Conservation (phyloP, 1,140 invertebrate genomes). For the Triops cancriformis region DNA sequence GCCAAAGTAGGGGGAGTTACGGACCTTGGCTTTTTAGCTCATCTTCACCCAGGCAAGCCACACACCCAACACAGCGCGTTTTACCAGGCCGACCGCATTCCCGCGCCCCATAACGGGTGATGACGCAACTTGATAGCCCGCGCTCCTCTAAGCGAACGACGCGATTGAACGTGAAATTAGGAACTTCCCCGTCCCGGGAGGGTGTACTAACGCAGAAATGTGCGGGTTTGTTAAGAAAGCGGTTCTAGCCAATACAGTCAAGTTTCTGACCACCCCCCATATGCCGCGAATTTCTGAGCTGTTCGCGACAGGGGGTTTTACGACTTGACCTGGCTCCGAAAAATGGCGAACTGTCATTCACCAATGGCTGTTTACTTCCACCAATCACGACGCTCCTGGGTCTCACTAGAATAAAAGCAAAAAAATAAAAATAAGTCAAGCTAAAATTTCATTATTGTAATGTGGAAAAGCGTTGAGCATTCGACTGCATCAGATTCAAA, state of each 20-base stretch:
- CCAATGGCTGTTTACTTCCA: too few species aligned
- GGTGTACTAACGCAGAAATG: neutral
- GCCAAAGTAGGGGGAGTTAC: too few species aligned
- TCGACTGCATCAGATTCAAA: too few species aligned
- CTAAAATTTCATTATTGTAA: too few species aligned
- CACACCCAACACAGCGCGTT: neutral
- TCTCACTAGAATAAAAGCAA: too few species aligned
- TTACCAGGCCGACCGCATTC: slow-evolving; percentile 12
- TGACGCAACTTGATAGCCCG: neutral
- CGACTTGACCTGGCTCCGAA: neutral
- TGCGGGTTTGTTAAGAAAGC: neutral
- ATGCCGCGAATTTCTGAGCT: neutral
- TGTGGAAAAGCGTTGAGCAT: too few species aligned
- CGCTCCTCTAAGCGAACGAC: neutral
- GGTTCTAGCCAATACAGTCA: neutral
- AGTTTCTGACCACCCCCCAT: neutral
- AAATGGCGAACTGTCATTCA: neutral
- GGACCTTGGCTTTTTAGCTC: neutral
- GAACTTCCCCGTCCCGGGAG: too few species aligned
- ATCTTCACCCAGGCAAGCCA: neutral
- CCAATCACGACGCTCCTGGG: too few species aligned
- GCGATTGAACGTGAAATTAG: neutral
- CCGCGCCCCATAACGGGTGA: neutral
- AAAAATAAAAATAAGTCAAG: too few species aligned
- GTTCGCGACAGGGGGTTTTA: neutral